phyloP scores from a whole-genome alignment of 2,888 invertebrate species.

The Drosophila emarginata region DNA sequence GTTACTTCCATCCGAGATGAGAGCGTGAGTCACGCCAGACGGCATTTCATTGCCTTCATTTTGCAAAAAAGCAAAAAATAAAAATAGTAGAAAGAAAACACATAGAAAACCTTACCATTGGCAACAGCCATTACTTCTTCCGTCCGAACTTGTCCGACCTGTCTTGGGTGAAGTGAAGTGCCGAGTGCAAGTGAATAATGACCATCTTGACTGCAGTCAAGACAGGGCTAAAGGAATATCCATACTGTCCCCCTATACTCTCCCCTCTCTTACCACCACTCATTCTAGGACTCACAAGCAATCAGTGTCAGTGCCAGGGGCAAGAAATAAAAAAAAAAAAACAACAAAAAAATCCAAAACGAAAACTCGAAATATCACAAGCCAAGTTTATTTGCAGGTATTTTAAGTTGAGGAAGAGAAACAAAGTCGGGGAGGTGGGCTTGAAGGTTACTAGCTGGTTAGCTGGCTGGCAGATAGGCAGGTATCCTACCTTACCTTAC shows the following conservation, averaged over 20 bases:
- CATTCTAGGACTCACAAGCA: constrained; percentile 47
- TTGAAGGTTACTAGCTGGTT: constrained; percentile 24
- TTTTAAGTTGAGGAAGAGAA: constrained; percentile 21
- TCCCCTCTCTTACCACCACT: background rate
- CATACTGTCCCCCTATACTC: constrained; percentile 22
- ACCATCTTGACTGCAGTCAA: constrained; percentile 60
- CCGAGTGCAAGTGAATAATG: constrained; percentile 65
- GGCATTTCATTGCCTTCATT: constrained; percentile 1
- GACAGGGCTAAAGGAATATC: constrained; percentile 27
- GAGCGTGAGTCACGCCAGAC: constrained; percentile 11
- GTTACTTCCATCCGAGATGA: constrained; percentile 8
- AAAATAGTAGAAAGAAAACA: background rate
- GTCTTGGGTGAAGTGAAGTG: constrained; percentile 31
- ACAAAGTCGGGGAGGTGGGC: constrained; percentile 11
- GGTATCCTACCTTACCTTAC: background rate
- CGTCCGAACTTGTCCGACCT: constrained; percentile 4
- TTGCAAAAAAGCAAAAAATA: background rate
- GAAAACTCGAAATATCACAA: constrained; percentile 25
- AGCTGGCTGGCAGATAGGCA: background rate
- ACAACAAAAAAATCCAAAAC: constrained; percentile 8
- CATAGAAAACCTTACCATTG: constrained; percentile 5
- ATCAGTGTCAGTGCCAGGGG: constrained; percentile 51
- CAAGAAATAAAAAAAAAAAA: constrained; percentile 30
- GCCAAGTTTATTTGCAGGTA: constrained; percentile 62
- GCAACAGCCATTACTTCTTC: constrained; percentile 6